These are phyloP conservation scores for Zaprionus gabonicus DNA, from an alignment of 1,140 invertebrate genomes.

Conservation along the genomic window DNA sequence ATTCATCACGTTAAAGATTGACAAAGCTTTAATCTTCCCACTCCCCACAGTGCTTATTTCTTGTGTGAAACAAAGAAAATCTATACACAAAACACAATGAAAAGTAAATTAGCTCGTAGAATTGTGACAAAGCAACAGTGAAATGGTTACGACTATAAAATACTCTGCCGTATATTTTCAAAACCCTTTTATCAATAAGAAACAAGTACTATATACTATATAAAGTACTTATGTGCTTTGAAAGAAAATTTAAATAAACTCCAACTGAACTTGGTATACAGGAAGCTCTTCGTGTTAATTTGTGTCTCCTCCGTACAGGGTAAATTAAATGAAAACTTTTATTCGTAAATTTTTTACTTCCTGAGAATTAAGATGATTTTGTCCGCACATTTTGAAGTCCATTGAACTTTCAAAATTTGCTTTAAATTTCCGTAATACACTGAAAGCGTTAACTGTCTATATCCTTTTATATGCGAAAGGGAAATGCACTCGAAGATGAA, in stretches of 20 bases:
- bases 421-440: conserved; percentile 34
- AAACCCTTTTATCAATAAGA: neutral
- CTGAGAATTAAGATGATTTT: conserved; percentile 22
- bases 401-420: conserved; percentile 52
- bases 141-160: neutral
- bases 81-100: conserved; percentile 5
- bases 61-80: conserved; percentile 12
- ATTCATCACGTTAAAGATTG: neutral
- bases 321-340: conserved; percentile 13
- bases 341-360: conserved; percentile 20
- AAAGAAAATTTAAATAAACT: neutral
- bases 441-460: conserved; percentile 24
- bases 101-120: neutral
- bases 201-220: neutral
- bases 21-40: neutral
- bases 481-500: conserved; percentile 43
- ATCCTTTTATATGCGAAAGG: conserved; percentile 27
- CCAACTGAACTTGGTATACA: neutral
- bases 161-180: neutral
- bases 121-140: neutral
- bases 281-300: neutral
- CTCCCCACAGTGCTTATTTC: neutral
- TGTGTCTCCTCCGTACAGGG: neutral
- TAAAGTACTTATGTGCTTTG: neutral
- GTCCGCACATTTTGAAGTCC: conserved; percentile 37